Conservation (phyloP, 2,888 invertebrate species). For the Homarus gammarus region DNA sequence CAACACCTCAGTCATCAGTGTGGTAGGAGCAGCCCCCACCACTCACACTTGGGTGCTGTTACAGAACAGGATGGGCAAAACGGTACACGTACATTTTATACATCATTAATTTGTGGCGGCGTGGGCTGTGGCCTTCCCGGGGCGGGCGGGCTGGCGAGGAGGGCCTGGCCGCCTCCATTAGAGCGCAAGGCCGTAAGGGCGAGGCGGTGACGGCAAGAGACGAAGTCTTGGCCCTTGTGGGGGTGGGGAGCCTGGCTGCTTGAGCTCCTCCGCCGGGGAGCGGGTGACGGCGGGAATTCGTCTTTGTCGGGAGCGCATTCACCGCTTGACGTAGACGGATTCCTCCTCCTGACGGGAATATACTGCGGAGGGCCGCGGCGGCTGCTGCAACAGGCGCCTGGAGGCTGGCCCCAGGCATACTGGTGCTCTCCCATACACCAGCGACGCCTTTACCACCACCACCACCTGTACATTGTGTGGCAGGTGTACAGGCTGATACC, state of each 20-base stretch:
- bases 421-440: background rate
- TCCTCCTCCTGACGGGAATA: constrained; percentile 47
- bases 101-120: constrained; percentile 19
- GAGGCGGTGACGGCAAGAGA: background rate
- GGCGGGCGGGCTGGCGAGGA: background rate
- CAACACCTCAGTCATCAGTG: no score
- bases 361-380: constrained; percentile 30
- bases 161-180: background rate
- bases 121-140: background rate
- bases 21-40: no score
- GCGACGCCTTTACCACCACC: background rate
- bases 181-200: constrained; percentile 13
- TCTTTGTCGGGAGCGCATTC: constrained; percentile 55
- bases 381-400: constrained; percentile 53
- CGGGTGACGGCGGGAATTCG: constrained; percentile 32
- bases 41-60: background rate
- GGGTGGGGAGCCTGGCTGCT: constrained; percentile 8
- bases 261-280: background rate
- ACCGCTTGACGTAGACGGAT: constrained; percentile 55
- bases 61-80: constrained; percentile 30
- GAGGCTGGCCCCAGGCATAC: background rate
- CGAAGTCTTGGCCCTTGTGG: background rate
- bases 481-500: background rate
- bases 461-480: background rate
- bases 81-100: constrained; percentile 42